Conservation (phyloP, 2,888 invertebrate genomes). For the Rapana venosa region DNA sequence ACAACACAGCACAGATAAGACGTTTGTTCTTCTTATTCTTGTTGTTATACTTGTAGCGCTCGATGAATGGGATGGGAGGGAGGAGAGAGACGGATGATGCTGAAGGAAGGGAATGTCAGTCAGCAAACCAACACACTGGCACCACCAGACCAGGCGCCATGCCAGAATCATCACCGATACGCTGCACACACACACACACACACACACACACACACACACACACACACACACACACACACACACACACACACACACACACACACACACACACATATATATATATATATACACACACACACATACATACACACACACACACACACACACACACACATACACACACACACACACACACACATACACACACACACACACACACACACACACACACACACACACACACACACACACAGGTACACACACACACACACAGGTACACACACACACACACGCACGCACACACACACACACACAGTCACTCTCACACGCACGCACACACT, state of each 20-base stretch:
- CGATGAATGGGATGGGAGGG: too few species aligned
- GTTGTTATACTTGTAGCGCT: background rate
- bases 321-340: background rate
- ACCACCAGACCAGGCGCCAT: too few species aligned
- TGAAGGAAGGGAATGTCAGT: too few species aligned
- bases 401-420: background rate
- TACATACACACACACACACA: background rate
- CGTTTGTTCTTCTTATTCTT: background rate
- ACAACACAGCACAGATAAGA: background rate
- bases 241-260: background rate
- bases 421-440: background rate
- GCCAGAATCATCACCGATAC: background rate
- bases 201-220: background rate
- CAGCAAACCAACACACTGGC: too few species aligned
- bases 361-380: background rate
- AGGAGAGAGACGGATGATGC: too few species aligned
- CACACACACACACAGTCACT: background rate
- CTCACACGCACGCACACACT: background rate
- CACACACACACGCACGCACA: background rate
- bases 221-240: background rate
- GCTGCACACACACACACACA: background rate
- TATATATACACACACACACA: background rate
- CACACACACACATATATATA: background rate
- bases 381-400: background rate
- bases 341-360: background rate